Percentiles rank a stretch among this genome's conserved stretches.
Evolutionary conservation across 2,113 vertebrate species (phyloP).

Genomic region (Mesitornis unicolor): DNA sequence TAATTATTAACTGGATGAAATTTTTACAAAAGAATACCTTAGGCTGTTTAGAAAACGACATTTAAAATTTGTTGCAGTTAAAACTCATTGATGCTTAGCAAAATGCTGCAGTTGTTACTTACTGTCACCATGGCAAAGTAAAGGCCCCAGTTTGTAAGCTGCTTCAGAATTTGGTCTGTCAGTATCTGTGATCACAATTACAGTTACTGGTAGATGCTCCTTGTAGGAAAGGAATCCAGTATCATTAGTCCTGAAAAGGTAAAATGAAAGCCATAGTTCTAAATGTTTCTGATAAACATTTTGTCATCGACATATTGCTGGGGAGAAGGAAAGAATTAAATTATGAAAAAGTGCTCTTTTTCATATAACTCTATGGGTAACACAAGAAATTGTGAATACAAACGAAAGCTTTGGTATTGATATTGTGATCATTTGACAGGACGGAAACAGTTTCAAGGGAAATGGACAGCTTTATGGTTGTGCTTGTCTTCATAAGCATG

Average conservation of each 20-base stretch:
- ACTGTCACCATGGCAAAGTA: conserved; percentile 91
- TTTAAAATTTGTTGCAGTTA: neutral
- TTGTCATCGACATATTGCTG: neutral
- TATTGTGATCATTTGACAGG: neutral
- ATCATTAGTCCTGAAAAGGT: conserved; percentile 83
- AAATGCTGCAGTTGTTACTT: conserved; percentile 70
- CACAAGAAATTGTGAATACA: neutral
- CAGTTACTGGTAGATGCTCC: conserved; percentile 86
- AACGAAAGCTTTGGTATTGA: neutral
- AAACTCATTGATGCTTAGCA: neutral
- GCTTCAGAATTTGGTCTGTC: conserved; percentile 83
- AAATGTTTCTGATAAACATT: neutral
- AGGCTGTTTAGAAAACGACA: neutral
- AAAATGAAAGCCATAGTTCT: neutral
- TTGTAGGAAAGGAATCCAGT: conserved; percentile 87
- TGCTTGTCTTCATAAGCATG: neutral
- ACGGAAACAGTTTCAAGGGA: neutral
- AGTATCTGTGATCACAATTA: conserved; percentile 86
- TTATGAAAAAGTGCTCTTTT: neutral
- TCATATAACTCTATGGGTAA: neutral
- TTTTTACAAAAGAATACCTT: neutral
- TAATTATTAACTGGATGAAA: neutral
- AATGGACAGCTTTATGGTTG: neutral
- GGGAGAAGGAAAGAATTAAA: neutral
- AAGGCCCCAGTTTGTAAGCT: conserved; percentile 86